Evolutionary conservation across 1,140 invertebrate genomes (phyloP).

Genomic region (Zaprionus inermis): DNA sequence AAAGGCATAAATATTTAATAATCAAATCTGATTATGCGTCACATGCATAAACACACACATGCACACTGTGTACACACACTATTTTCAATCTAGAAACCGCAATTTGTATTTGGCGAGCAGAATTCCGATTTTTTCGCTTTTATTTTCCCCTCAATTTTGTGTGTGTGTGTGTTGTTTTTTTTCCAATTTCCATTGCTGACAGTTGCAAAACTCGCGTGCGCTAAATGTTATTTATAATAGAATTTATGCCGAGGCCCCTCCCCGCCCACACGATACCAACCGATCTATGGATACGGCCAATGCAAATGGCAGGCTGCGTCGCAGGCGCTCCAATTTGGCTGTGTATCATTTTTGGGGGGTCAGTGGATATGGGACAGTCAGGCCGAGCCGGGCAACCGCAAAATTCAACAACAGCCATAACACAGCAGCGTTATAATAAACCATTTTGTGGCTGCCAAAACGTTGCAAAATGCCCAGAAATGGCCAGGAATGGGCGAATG

Average conservation of each 20-base stretch:
- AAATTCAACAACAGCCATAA: slow-evolving; percentile 69
- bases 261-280: no score
- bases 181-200: slow-evolving; percentile 78
- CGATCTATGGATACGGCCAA: slow-evolving; percentile 57
- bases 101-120: slow-evolving; percentile 61
- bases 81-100: slow-evolving; percentile 76
- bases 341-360: slow-evolving; percentile 40
- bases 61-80: slow-evolving; percentile 19
- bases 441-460: slow-evolving; percentile 62
- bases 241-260: slow-evolving; percentile 70
- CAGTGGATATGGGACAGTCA: background rate
- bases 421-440: slow-evolving; percentile 66
- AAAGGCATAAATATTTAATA: slow-evolving; percentile 51
- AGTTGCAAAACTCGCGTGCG: slow-evolving; percentile 70
- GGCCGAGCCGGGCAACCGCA: slow-evolving; percentile 51
- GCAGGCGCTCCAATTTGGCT: slow-evolving; percentile 61
- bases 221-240: slow-evolving; percentile 82
- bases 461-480: slow-evolving; percentile 19
- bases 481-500: slow-evolving; percentile 28
- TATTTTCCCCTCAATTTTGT: slow-evolving; percentile 15
- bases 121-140: slow-evolving; percentile 8
- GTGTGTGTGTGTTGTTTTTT: slow-evolving; percentile 21
- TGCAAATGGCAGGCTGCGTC: slow-evolving; percentile 76
- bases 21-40: slow-evolving; percentile 77
- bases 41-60: slow-evolving; percentile 28